A percentile compares a stretch with the other conserved stretches of the same genome.
Conservation (phyloP, 2,113 vertebrate genomes). For the Lamprologus callipterus region DNA sequence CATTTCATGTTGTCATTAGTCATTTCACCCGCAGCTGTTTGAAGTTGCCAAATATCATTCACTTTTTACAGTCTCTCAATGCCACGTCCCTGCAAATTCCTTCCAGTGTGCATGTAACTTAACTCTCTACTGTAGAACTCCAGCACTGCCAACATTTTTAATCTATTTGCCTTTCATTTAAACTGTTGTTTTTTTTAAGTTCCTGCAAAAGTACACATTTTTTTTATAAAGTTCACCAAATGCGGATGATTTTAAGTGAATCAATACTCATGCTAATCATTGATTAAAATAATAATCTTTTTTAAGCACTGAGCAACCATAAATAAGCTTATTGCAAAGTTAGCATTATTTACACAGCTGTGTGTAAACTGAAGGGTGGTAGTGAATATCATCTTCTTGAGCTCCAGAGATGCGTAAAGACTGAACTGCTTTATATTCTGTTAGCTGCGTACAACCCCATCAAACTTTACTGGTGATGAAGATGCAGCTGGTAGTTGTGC, state of each 20-base stretch:
- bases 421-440: not conserved
- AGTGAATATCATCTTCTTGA: not conserved
- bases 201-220: not conserved
- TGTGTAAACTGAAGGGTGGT: not conserved
- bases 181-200: rapidly evolving
- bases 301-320: not conserved
- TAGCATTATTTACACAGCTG: not conserved
- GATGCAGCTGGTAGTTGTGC: not conserved
- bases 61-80: not conserved
- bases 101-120: not conserved
- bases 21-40: not conserved
- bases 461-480: not conserved
- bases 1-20: not conserved
- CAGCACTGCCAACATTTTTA: not conserved
- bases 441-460: not conserved
- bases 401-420: rapidly evolving
- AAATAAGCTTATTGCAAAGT: not conserved
- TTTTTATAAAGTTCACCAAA: not conserved
- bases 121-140: not conserved
- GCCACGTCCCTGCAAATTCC: not conserved
- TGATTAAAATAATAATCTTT: not conserved
- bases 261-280: rapidly evolving
- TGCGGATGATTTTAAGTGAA: not conserved
- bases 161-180: not conserved
- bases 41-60: not conserved